Base-by-base conservation (phyloP, 2,888 invertebrate genomes). In the Cheilosia vernalis region DNA sequence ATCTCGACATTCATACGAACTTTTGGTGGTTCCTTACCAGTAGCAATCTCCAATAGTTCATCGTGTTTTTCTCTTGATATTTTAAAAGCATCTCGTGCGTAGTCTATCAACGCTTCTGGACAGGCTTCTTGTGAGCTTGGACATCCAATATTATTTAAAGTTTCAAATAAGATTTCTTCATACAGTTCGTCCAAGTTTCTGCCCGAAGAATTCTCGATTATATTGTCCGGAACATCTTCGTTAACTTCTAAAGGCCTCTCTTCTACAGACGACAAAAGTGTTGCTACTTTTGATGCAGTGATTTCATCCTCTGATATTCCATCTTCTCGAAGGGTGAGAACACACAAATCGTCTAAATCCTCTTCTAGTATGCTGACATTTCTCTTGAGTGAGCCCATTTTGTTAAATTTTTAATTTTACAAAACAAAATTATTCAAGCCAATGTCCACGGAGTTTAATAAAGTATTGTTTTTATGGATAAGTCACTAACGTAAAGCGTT, bases 1-100 rank as follows among this genome's bases (percentile, higher is more conserved):
- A 97, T 94, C 92, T 97, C 97, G 10, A 97, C 95, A 90, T 97
- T 97, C 53, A 97, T 92, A 92, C 96, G 94, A 88, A 97, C 93
- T 89, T 97, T 96, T 0, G 97, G 97, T 1, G 97, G 95, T 93
- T 97, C 96, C 91, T 96, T 97, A 15, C 94, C 94, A 89, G 94
- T 94, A 0, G 96, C 97, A 83, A 94, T 93, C 60, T 95, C 94
- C 82, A 96, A 92, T 30, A 97, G 93, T 89, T 95, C 93, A 60
- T 94, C 93, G 90, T 97, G 97, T 87, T 95, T 95, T 30, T 95
- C 95, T 89, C 95, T 95, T 66, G 95, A 94, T 88, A 97, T 94
- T 92, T 92, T 92, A 87, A 96, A 96, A 10, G 96, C 97, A 90
- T 96, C 96, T 92, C 96, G 96, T 1, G 96, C 94, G 90, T 96